Evolutionary conservation across 2,113 vertebrate genomes (phyloP).

Genomic region (Fulmarus glacialis): DNA sequence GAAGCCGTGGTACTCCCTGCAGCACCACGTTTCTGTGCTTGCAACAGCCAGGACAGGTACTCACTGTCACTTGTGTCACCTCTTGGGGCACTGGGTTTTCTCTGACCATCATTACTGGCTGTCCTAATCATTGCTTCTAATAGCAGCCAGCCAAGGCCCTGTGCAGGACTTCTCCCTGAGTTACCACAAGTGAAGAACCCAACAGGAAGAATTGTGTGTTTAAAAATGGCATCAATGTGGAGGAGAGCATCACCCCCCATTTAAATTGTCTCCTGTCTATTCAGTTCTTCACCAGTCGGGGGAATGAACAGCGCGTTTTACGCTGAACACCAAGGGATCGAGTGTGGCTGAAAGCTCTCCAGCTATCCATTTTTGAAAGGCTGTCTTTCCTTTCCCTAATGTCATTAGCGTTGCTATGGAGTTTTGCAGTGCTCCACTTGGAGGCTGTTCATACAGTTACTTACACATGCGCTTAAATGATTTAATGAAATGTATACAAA

Average conservation of each 20-base stretch:
- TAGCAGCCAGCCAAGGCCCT: neutral
- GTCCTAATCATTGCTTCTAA: neutral
- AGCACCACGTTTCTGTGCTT: neutral
- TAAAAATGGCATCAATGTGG: neutral
- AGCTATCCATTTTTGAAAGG: neutral
- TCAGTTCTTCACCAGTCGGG: neutral
- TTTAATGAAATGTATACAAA: constrained; percentile 32
- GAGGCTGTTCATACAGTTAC: neutral
- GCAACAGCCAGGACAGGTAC: neutral
- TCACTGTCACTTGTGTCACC: neutral
- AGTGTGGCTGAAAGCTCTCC: neutral
- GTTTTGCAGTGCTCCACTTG: neutral
- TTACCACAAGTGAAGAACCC: neutral
- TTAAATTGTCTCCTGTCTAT: neutral
- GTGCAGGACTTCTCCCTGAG: neutral
- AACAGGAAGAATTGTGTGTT: neutral
- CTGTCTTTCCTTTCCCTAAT: neutral
- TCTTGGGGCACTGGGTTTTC: neutral
- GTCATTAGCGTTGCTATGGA: constrained; percentile 7
- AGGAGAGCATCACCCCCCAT: neutral
- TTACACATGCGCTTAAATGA: neutral
- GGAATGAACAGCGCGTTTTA: neutral
- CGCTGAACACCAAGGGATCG: neutral
- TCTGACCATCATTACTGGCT: neutral
- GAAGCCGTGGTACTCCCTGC: neutral